Conservation (phyloP, 2,888 invertebrate genomes). For the Cheiracanthium punctorium region DNA sequence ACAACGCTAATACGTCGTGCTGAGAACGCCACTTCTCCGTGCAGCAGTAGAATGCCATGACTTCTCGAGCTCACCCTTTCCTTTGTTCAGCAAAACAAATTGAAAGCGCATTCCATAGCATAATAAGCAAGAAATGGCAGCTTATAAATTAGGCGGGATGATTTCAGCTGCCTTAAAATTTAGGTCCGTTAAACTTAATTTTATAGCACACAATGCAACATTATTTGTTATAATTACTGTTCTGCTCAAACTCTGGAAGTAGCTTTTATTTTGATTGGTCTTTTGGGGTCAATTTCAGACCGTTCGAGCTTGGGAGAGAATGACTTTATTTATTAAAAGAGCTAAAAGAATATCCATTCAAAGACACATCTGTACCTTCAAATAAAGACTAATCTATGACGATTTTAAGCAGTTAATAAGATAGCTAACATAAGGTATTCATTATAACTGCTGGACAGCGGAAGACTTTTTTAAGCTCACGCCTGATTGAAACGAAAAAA, state of each 20-base stretch:
- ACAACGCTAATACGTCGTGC: background rate
- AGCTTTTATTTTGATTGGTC: background rate
- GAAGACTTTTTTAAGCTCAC: no score
- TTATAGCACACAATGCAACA: background rate
- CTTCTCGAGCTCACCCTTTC: background rate
- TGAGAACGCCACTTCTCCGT: background rate
- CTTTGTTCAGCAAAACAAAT: conserved; percentile 7
- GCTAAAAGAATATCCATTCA: no score
- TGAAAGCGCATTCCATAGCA: background rate
- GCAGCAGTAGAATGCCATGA: background rate
- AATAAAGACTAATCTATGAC: no score
- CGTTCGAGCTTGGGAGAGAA: no score
- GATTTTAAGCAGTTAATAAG: no score
- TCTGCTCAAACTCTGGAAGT: background rate
- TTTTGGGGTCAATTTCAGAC: background rate
- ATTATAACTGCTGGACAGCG: no score
- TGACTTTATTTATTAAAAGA: no score
- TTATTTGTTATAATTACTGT: background rate
- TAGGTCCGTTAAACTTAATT: background rate
- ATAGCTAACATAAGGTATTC: no score
- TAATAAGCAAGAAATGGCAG: conserved; percentile 5
- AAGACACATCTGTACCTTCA: no score
- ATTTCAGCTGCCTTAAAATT: background rate
- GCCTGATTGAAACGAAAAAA: no score
- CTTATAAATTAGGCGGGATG: background rate